phyloP scores from a whole-genome alignment of 2,113 vertebrate species.

The Recurvirostra avosetta region DNA sequence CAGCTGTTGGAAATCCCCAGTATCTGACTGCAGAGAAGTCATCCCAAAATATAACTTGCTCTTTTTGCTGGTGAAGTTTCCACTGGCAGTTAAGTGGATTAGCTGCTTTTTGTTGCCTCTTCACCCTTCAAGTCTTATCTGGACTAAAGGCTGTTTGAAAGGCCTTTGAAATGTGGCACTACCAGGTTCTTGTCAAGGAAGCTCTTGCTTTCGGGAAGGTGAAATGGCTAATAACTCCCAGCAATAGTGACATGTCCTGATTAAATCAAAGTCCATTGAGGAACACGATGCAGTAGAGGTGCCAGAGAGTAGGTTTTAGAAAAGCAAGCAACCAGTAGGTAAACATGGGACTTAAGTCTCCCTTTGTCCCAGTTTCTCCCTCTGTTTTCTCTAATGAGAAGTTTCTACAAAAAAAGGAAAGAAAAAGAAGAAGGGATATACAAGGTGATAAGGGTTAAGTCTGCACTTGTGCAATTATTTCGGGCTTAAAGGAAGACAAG shows the following conservation, averaged over 20 bases:
- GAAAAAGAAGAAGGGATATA: not conserved
- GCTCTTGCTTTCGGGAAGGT: not conserved
- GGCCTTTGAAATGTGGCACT: not conserved
- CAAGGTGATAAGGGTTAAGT: not conserved
- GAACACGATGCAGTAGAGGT: not conserved
- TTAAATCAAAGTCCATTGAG: not conserved
- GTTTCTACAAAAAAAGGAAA: not conserved
- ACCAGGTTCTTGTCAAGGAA: not conserved
- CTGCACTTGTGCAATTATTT: not conserved
- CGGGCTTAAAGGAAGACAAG: not conserved
- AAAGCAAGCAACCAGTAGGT: not conserved
- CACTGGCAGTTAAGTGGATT: slow-evolving; percentile 17
- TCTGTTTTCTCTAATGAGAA: not conserved
- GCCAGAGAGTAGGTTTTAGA: not conserved
- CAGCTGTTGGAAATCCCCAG: slow-evolving; percentile 23
- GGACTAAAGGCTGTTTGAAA: not conserved
- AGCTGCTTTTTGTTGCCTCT: slow-evolving; percentile 31
- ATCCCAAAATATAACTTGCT: not conserved
- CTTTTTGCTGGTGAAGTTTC: not conserved
- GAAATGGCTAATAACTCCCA: not conserved
- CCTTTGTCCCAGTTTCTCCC: not conserved
- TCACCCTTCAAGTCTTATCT: not conserved
- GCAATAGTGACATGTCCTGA: not conserved
- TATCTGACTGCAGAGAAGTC: not conserved
- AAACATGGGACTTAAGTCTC: not conserved